These are phyloP conservation scores for Nebria ingens DNA, from an alignment of 1,140 invertebrate genomes.

Conservation along the genomic window DNA sequence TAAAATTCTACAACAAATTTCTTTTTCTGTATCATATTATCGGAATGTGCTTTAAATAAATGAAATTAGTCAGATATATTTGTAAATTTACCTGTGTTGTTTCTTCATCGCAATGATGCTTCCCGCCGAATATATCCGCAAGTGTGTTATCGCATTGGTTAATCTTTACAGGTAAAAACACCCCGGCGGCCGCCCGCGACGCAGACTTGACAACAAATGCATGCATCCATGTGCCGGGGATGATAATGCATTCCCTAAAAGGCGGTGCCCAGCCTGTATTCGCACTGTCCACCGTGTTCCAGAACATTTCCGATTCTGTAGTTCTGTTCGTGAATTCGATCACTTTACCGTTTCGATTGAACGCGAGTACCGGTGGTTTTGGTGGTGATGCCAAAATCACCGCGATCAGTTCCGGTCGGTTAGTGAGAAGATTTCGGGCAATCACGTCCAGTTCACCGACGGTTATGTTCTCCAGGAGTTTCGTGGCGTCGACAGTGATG, in stretches of 20 bases:
- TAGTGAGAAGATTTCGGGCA: neutral
- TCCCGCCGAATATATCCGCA: conserved; percentile 29
- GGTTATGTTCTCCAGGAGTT: neutral
- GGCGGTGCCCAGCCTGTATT: conserved; percentile 22
- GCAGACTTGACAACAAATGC: conserved; percentile 18
- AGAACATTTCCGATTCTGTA: conserved; percentile 20
- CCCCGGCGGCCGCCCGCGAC: conserved; percentile 19
- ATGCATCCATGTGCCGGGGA: conserved; percentile 22
- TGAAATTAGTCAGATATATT: conserved; percentile 6
- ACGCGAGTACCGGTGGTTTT: neutral
- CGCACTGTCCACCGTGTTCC: conserved; percentile 18
- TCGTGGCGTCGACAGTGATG: neutral
- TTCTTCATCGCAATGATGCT: conserved; percentile 29
- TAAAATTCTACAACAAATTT: conserved; percentile 6
- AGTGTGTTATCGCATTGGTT: conserved; percentile 34
- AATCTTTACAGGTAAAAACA: conserved; percentile 29
- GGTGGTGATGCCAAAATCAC: neutral
- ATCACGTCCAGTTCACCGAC: neutral
- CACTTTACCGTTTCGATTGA: neutral
- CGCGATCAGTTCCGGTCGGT: neutral
- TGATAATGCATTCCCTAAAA: conserved; percentile 23
- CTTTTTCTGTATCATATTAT: neutral
- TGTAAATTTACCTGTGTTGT: conserved; percentile 31
- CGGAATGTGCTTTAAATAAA: conserved; percentile 4
- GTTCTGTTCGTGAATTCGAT: conserved; percentile 16